A percentile compares a stretch with the other conserved stretches of the same genome.
phyloP scores from a whole-genome alignment of 2,888 invertebrate species.

The Antitype chi region DNA sequence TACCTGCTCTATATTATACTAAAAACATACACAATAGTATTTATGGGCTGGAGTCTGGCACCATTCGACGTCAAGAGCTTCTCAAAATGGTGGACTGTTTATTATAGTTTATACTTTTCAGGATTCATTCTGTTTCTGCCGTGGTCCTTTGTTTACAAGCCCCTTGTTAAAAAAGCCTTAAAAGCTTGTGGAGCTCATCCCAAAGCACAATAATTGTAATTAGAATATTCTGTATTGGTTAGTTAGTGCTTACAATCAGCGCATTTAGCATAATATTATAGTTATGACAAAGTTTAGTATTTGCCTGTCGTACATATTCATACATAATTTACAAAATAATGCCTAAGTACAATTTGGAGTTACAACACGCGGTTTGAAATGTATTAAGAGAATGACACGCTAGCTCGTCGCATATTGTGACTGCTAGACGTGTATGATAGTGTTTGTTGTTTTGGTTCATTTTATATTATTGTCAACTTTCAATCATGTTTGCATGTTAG shows the following conservation, averaged over 20 bases:
- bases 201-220: constrained; percentile 52
- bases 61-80: constrained; percentile 94
- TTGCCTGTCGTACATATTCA: constrained; percentile 53
- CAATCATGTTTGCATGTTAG: constrained; percentile 41
- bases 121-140: constrained; percentile 92
- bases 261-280: constrained; percentile 45
- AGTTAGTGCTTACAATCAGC: constrained; percentile 36
- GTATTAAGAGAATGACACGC: not conserved
- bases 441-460: constrained; percentile 16
- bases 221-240: constrained; percentile 23
- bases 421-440: constrained; percentile 1
- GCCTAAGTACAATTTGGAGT: constrained; percentile 51
- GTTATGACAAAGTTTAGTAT: constrained; percentile 32
- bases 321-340: constrained; percentile 36
- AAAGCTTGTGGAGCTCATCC: constrained; percentile 35
- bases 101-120: constrained; percentile 92
- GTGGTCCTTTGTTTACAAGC: constrained; percentile 92
- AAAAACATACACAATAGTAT: constrained; percentile 94
- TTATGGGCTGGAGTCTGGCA: constrained; percentile 95
- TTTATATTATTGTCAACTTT: constrained; percentile 23
- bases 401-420: constrained; percentile 31
- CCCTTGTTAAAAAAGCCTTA: constrained; percentile 71
- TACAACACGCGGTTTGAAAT: constrained; percentile 7
- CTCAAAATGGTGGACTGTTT: constrained; percentile 92
- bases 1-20: constrained; percentile 90